A percentile compares a stretch with the other conserved stretches of the same genome.
These are phyloP conservation scores for Sylvicola cinctus DNA, from an alignment of 2,888 invertebrate genomes.

Conservation along the genomic window DNA sequence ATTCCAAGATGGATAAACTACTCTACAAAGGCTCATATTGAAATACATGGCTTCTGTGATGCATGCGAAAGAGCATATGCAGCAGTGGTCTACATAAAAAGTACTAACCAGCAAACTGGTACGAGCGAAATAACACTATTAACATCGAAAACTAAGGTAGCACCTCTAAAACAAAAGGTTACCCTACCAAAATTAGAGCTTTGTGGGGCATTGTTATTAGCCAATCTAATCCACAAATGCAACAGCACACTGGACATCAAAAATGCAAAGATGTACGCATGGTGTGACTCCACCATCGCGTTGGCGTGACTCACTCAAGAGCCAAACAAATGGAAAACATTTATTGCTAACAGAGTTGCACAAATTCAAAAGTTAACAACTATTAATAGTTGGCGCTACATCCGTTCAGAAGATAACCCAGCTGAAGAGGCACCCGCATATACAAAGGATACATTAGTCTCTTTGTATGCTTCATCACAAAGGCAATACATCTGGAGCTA, in stretches of 20 bases:
- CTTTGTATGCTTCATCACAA: constrained; percentile 12
- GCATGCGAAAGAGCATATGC: constrained; percentile 6
- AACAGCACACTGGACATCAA: constrained; percentile 3
- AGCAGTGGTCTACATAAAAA: constrained; percentile 4
- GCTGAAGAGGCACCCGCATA: constrained; percentile 7
- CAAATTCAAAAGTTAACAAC: neutral
- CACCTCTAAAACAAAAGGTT: constrained; percentile 5
- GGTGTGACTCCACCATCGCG: constrained; percentile 14
- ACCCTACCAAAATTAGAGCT: too few species aligned
- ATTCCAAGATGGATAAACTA: constrained; percentile 6
- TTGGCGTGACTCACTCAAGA: constrained; percentile 11
- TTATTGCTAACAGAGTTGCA: constrained; percentile 3
- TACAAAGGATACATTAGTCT: constrained; percentile 11
- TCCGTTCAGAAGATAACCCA: neutral
- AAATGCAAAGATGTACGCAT: constrained; percentile 6
- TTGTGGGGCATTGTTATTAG: constrained; percentile 10
- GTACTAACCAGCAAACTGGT: neutral
- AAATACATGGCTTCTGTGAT: constrained; percentile 7
- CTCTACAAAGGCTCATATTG: neutral
- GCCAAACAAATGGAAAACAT: constrained; percentile 1
- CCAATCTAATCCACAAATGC: too few species aligned
- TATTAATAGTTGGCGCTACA: neutral
- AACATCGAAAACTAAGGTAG: constrained; percentile 6
- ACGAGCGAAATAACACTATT: constrained; percentile 1
- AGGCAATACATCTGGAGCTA: constrained; percentile 8